These are phyloP conservation scores for Microctonus brassicae DNA, from an alignment of 2,888 invertebrate species.

Conservation along the genomic window DNA sequence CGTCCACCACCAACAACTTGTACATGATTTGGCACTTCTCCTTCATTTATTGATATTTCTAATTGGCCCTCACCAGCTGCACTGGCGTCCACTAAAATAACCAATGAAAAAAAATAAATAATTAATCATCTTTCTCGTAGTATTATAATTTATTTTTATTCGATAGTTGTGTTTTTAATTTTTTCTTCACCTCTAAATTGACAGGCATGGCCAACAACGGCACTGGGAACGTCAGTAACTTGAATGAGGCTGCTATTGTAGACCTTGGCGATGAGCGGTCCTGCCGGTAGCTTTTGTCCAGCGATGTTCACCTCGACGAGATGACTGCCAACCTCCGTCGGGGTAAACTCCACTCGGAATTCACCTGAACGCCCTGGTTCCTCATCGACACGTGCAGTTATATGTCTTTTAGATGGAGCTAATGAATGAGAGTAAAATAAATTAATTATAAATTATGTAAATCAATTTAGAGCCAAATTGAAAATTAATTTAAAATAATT, in stretches of 20 bases:
- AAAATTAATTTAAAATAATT: not conserved
- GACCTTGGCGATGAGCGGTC: conserved; percentile 93
- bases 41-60: conserved; percentile 99
- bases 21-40: conserved; percentile 98
- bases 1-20: conserved; percentile 95
- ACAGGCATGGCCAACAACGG: conserved; percentile 94
- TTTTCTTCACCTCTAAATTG: conserved; percentile 87
- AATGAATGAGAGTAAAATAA: not conserved
- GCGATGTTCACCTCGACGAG: conserved; percentile 91
- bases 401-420: conserved; percentile 87
- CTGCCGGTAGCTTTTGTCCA: conserved; percentile 90
- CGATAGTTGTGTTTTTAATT: no score
- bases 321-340: conserved; percentile 94
- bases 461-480: not conserved
- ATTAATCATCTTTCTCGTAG: not conserved
- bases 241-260: conserved; percentile 94
- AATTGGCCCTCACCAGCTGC: conserved; percentile 99
- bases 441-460: not conserved
- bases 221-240: conserved; percentile 94
- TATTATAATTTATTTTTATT: no score
- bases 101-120: not conserved
- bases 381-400: conserved; percentile 86
- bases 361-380: conserved; percentile 84
- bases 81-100: conserved; percentile 91
- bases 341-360: conserved; percentile 92